Evolutionary conservation across 2,113 vertebrate species (phyloP).

Genomic region (Lamprotornis superbus): DNA sequence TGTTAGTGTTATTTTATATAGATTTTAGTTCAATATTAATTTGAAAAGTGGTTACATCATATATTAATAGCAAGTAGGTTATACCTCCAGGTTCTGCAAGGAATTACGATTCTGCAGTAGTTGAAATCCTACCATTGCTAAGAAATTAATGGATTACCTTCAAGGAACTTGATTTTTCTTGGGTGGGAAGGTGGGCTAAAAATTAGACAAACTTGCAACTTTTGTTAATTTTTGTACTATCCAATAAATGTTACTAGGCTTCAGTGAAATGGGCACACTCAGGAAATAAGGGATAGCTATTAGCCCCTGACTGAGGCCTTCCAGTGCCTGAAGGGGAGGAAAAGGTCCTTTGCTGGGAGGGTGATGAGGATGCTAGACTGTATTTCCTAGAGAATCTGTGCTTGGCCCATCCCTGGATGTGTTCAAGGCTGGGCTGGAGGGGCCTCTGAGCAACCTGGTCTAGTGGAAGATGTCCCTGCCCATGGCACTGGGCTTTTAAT

Average conservation of each 20-base stretch:
- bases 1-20: not conserved
- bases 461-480: not conserved
- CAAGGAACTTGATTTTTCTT: not conserved
- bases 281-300: not conserved
- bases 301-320: not conserved
- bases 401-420: not conserved
- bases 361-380: too few relatives aligned
- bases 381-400: not conserved
- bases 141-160: not conserved
- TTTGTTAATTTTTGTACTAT: not conserved
- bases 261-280: not conserved
- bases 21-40: not conserved
- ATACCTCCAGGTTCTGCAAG: not conserved
- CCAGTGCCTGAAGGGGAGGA: not conserved
- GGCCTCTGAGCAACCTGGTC: not conserved
- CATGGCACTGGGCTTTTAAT: too few relatives aligned
- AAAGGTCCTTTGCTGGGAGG: not conserved
- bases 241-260: not conserved
- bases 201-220: fast-evolving
- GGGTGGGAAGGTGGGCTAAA: fast-evolving
- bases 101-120: not conserved
- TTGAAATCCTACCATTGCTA: not conserved
- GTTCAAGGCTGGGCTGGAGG: fast-evolving
- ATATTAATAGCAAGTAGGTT: not conserved
- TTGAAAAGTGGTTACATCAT: not conserved